Evolutionary conservation across 2,113 vertebrate genomes (phyloP), one percentile per base, ranked within the genome.

Genomic region (Upupa epops): DNA sequence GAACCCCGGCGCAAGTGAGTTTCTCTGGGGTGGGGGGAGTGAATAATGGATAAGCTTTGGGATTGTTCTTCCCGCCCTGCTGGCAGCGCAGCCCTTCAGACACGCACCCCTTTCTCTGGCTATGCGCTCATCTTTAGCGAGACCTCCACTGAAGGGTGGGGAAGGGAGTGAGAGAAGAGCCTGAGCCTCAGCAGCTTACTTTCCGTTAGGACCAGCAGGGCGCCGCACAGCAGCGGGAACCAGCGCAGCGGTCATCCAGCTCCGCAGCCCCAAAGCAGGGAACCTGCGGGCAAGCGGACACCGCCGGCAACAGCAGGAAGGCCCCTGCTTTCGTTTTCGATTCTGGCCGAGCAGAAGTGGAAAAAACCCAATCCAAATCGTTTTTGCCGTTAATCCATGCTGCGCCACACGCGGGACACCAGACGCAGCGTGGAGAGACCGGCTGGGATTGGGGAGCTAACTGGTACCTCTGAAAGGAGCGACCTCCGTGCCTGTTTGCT

Each of bases 321-420:
- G 29, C 7, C 4, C n/a, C 20, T 40, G 2, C 2, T 88, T 86
- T 70, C 74, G 2, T 74, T 92, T 92, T 92, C 76, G 3, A 42
- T 24, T 77, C 22, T 83, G 25, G 10, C 40, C 22, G 60, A 56
- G 24, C 45, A 51, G 17, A 46, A 42, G 8, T 16, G 17, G 3
- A 2, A 69, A 20, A 20, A 13, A 63, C 31, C 31, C 1, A 32
- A 7, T 0, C 24, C 8, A 48, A 18, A 5, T 3, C 25, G 11
- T 42, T 17, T 32, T 25, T 25, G 5, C 7, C 1, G 6, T 86
- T 74, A 66, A 91, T 45, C 66, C 59, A 36, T 61, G 26, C 56
- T 49, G 21, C 32, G 4, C 36, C 32, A 13, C 22, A 6, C 13
- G 3, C 4, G 5, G 45, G 28, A 68, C 25, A 5, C 17, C 10